phyloP scores from a whole-genome alignment of 2,888 invertebrate species.

The Tinea pellionella region DNA sequence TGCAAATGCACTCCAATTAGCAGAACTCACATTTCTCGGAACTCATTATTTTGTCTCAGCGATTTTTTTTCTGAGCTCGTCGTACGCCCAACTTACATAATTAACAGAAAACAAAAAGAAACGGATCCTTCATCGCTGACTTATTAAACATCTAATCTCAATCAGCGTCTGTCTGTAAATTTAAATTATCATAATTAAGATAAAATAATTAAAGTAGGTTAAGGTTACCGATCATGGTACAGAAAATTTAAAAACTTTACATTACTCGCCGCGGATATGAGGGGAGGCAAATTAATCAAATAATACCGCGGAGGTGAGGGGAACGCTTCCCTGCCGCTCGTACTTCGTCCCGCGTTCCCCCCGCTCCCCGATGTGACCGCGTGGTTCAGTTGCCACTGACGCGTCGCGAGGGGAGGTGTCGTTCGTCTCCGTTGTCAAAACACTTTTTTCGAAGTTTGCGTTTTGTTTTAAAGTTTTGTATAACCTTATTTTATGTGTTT shows the following conservation, averaged over 20 bases:
- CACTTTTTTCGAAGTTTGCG: constrained; percentile 68
- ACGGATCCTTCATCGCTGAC: constrained; percentile 24
- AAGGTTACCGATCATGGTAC: constrained; percentile 59
- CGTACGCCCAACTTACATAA: not conserved
- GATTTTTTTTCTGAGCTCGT: constrained; percentile 36
- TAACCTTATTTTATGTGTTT: constrained; percentile 56
- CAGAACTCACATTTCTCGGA: constrained; percentile 53
- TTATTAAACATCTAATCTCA: constrained; percentile 65
- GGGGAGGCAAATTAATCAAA: constrained; percentile 71
- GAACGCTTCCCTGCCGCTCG: constrained; percentile 29
- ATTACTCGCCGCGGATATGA: constrained; percentile 61
- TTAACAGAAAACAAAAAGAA: not conserved
- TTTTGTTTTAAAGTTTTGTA: constrained; percentile 62
- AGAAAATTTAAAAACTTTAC: constrained; percentile 67
- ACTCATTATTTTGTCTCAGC: constrained; percentile 57
- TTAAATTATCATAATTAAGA: not conserved
- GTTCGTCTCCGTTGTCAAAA: constrained; percentile 43
- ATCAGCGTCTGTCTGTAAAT: not conserved
- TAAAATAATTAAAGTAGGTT: constrained; percentile 49
- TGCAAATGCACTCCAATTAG: constrained; percentile 66
- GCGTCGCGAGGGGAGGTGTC: constrained; percentile 60
- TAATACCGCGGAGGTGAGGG: constrained; percentile 63
- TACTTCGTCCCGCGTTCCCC: constrained; percentile 25
- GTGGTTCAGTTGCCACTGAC: constrained; percentile 64
- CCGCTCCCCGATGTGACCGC: constrained; percentile 46